Evolutionary conservation across 2,888 invertebrate species (phyloP).

Genomic region (Epinotia demarniana): DNA sequence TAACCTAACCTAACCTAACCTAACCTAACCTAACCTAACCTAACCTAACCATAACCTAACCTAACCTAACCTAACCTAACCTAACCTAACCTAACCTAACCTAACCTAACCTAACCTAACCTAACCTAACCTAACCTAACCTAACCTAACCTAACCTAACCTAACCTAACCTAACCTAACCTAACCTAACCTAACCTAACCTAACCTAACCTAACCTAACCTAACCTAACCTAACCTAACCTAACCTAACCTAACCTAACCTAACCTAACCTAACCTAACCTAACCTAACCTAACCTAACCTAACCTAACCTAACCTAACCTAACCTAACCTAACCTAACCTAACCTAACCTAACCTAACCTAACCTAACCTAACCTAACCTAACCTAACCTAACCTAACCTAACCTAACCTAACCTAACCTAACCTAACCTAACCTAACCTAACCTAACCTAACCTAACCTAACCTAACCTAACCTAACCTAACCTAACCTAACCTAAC

Average conservation of each 20-base stretch:
- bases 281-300: conserved; percentile 36
- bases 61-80: conserved; percentile 40
- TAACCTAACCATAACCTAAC: conserved; percentile 43
- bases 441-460: not conserved
- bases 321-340: conserved; percentile 1
- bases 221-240: conserved; percentile 30
- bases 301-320: conserved; percentile 31
- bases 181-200: conserved; percentile 28
- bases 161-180: conserved; percentile 28
- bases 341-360: conserved; percentile 1
- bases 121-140: conserved; percentile 43
- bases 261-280: conserved; percentile 31
- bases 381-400: conserved; percentile 1
- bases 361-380: conserved; percentile 1
- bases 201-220: conserved; percentile 22
- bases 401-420: not conserved
- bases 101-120: conserved; percentile 42
- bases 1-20: conserved; percentile 45
- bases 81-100: conserved; percentile 42
- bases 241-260: conserved; percentile 30
- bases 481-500: not conserved
- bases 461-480: not conserved
- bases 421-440: not conserved
- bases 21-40: conserved; percentile 44
- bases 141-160: conserved; percentile 38